phyloP scores from a whole-genome alignment of 1,140 invertebrate genomes.

The Temnothorax curvispinosus region DNA sequence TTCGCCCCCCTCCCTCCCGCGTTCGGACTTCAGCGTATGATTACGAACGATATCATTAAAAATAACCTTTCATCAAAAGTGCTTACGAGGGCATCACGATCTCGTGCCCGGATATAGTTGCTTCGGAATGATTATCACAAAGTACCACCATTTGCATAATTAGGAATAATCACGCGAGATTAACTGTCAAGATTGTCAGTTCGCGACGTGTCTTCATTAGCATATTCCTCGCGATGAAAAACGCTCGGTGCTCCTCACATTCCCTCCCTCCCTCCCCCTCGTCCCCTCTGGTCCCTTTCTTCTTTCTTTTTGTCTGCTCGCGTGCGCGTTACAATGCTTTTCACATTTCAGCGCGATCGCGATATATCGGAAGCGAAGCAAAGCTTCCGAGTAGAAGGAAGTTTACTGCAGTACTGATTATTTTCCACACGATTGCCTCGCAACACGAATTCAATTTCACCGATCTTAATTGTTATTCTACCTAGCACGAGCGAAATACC shows the following conservation, averaged over 20 bases:
- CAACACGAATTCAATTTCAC: background rate
- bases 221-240: conserved; percentile 60
- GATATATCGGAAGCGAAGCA: conserved; percentile 12
- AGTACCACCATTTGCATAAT: conserved; percentile 70
- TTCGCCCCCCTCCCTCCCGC: background rate
- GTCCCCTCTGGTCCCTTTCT: background rate
- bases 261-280: background rate
- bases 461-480: background rate
- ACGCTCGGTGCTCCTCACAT: conserved; percentile 13
- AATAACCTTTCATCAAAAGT: conserved; percentile 66
- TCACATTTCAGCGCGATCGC: conserved; percentile 12
- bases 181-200: conserved; percentile 68
- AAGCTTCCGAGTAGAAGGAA: conserved; percentile 3
- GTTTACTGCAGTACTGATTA: background rate
- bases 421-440: conserved; percentile 15
- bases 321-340: conserved; percentile 27
- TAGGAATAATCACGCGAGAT: conserved; percentile 73
- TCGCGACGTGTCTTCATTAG: conserved; percentile 68
- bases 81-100: conserved; percentile 54
- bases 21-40: conserved; percentile 47
- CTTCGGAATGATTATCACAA: conserved; percentile 63
- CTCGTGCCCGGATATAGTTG: conserved; percentile 60
- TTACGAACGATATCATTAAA: conserved; percentile 71
- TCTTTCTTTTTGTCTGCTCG: conserved; percentile 4
- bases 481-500: background rate